Conservation (phyloP, 53 echinoderm and acorn worm species). For the Stichopus horrens region DNA sequence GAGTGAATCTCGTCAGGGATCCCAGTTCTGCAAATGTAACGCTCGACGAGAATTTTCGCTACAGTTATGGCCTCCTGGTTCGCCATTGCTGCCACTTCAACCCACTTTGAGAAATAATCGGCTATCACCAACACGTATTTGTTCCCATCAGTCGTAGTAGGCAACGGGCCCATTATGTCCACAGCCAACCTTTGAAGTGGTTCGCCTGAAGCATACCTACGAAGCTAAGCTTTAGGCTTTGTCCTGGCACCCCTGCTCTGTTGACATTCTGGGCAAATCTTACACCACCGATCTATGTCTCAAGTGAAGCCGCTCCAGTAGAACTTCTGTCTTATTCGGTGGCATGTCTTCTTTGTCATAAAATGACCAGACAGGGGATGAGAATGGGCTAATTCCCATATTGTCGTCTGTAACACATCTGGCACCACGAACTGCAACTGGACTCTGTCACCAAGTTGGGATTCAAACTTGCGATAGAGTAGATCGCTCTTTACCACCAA, state of each 20-base stretch:
- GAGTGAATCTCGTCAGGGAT: background rate
- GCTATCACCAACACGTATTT: background rate
- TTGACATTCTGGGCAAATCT: background rate
- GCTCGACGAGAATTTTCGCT: background rate
- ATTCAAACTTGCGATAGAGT: background rate
- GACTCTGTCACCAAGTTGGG: background rate
- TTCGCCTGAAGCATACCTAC: background rate
- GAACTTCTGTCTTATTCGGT: conserved; percentile 11
- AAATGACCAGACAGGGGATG: conserved; percentile 23
- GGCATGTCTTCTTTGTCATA: background rate
- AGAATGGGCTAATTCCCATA: conserved; percentile 10
- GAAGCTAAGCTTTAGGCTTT: background rate
- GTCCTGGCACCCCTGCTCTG: background rate
- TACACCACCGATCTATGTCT: conserved; percentile 24
- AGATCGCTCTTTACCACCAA: background rate
- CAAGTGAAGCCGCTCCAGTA: conserved; percentile 3
- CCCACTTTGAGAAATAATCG: background rate
- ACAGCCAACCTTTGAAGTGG: conserved; percentile 4
- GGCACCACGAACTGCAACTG: conserved; percentile 28
- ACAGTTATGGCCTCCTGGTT: conserved; percentile 12
- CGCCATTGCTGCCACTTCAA: background rate
- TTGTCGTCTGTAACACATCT: background rate
- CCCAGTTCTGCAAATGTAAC: background rate
- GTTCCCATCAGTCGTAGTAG: background rate
- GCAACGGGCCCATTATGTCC: background rate